Evolutionary conservation across 1,140 invertebrate species (phyloP), one percentile per base, ranked within the genome.

Genomic region (Camponotus vicinus): DNA sequence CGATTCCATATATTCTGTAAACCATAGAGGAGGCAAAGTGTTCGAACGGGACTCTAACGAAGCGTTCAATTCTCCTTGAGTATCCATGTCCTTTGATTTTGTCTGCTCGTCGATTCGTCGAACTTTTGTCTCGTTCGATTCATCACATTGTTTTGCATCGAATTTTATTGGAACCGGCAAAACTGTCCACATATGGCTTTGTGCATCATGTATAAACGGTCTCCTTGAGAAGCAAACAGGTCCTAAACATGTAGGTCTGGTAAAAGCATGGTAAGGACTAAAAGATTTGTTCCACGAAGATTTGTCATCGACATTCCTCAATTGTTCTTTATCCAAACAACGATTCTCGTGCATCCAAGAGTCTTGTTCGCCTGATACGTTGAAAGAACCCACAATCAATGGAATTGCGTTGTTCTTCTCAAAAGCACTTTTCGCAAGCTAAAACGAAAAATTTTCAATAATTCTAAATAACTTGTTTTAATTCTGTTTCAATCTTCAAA

Each of bases 1-100:
- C 45, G n/a, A 18, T 37, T 89, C 86, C 87, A 89, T 89, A 32
- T 89, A 89, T 7, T 83, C n/a, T 40, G 15, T 71, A 52, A 89
- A 89, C 88, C 88, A 89, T 37, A 40, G 4, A 49, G 88, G 88
- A 49, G 88, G 66, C 7, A 21, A 21, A 6, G 32, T 49, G 63
- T 70, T 9, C 27, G 42, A 67, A 45, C 42, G 3, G 3, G 2
- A 18, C 3, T 7, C 45, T 21, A 21, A 21, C 2, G 27, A 57
- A 45, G 49, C 3, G 2, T 86, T 67, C 11, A 21, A 45, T 7
- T 64, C 9, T 21, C 13, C 21, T 40, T 15, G 37, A 49, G 32
- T 7, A 69, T 67, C 18, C 5, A 34, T 15, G 0, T 57, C 37
- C 6, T 70, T 27, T 2, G 8, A 70, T 70, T 80, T 21, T 34